A percentile compares a stretch with the other conserved stretches of the same genome.
phyloP scores from a whole-genome alignment of 1,140 invertebrate genomes.

The Oryzaephilus surinamensis region DNA sequence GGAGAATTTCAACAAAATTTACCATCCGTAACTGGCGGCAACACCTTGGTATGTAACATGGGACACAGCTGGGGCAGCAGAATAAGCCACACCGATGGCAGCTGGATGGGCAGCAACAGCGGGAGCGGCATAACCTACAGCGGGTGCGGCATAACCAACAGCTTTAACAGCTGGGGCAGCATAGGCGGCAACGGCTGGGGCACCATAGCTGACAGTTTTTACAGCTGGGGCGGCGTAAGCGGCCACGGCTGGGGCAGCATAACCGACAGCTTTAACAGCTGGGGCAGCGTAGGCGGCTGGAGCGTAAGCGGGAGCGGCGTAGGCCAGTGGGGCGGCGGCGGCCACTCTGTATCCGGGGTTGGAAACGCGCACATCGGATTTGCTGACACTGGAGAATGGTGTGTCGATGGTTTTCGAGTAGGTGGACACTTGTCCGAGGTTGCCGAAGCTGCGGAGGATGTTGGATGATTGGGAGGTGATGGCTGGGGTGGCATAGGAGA shows the following conservation, averaged over 20 bases:
- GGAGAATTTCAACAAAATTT: too few species aligned
- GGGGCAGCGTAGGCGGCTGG: conserved; percentile 37
- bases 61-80: conserved; percentile 53
- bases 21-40: conserved; percentile 7
- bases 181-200: too few species aligned
- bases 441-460: conserved; percentile 48
- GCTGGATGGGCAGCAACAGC: conserved; percentile 36
- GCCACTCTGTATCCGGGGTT: conserved; percentile 45
- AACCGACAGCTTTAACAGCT: conserved; percentile 20
- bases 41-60: conserved; percentile 47
- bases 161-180: conserved; percentile 19
- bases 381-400: conserved; percentile 55
- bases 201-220: too few species aligned
- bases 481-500: conserved; percentile 39
- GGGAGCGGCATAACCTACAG: conserved; percentile 36
- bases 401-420: conserved; percentile 54
- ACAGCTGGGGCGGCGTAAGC: conserved; percentile 38
- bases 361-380: conserved; percentile 50
- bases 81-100: conserved; percentile 38
- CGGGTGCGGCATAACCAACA: conserved; percentile 22
- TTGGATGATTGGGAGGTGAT: conserved; percentile 50
- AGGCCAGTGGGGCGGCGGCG: conserved; percentile 23
- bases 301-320: conserved; percentile 40
- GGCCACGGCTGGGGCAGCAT: conserved; percentile 24
- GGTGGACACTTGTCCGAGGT: conserved; percentile 51